Percentiles rank a stretch among this genome's conserved stretches.
Evolutionary conservation across 2,888 invertebrate species (phyloP).

Genomic region (Mythimna loreyi): DNA sequence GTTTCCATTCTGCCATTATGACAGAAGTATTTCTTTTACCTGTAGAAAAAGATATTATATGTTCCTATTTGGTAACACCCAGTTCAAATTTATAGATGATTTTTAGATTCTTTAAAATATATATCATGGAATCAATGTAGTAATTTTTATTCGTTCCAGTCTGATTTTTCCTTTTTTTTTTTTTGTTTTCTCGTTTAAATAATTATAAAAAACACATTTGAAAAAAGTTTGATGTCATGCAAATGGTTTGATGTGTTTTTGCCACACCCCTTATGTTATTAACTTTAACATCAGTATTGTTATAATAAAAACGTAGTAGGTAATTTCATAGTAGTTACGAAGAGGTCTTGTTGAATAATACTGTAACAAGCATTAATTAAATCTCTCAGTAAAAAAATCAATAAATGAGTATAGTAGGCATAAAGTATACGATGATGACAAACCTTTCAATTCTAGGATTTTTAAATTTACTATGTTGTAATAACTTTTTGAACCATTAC

Average conservation of each 20-base stretch:
- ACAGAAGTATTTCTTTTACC: conserved; percentile 32
- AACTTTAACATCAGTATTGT: background rate
- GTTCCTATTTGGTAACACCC: background rate
- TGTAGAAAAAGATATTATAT: conserved; percentile 30
- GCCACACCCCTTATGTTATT: conserved; percentile 31
- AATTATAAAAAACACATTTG: conserved; percentile 1
- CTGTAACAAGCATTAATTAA: conserved; percentile 35
- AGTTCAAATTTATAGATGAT: background rate
- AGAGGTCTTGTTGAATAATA: conserved; percentile 7
- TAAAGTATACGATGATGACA: conserved; percentile 25
- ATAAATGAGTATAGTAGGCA: background rate
- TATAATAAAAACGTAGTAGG: conserved; percentile 2
- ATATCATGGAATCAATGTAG: background rate
- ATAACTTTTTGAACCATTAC: conserved; percentile 10
- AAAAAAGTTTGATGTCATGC: background rate
- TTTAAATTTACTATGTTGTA: background rate
- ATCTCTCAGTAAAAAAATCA: conserved; percentile 13
- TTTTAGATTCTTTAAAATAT: background rate
- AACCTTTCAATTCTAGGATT: conserved; percentile 25
- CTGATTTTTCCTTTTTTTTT: conserved; percentile 18
- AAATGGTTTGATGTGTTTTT: conserved; percentile 22
- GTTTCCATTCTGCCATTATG: conserved; percentile 85
- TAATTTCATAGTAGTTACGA: conserved; percentile 3
- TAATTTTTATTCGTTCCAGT: conserved; percentile 11
- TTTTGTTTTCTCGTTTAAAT: conserved; percentile 7